A percentile compares a stretch with the other conserved stretches of the same genome.
Evolutionary conservation across 2,888 invertebrate genomes (phyloP).

Genomic region (Melinopterus prodromus): DNA sequence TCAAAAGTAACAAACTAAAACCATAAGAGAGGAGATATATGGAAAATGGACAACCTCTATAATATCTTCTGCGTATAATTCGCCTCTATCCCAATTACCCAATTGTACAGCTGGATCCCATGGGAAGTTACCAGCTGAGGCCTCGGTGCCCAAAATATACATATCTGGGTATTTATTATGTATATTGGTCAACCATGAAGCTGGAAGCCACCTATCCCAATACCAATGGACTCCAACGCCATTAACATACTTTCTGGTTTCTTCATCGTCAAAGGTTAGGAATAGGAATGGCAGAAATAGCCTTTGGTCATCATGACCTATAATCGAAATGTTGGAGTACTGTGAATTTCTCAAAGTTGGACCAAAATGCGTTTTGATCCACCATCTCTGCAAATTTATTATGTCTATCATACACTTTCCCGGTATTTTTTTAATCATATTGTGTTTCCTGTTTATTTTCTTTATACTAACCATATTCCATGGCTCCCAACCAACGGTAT

Average conservation of each 20-base stretch:
- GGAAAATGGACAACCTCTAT: slow-evolving; percentile 63
- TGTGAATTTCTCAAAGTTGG: slow-evolving; percentile 70
- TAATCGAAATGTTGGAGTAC: slow-evolving; percentile 70
- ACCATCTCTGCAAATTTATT: slow-evolving; percentile 64
- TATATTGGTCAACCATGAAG: slow-evolving; percentile 66
- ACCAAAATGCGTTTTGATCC: slow-evolving; percentile 77
- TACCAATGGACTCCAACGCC: slow-evolving; percentile 90
- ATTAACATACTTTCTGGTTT: slow-evolving; percentile 69
- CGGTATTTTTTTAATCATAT: not conserved
- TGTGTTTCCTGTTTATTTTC: not conserved
- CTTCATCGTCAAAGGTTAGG: slow-evolving; percentile 53
- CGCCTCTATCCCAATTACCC: slow-evolving; percentile 71
- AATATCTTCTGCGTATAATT: slow-evolving; percentile 63
- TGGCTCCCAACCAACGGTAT: slow-evolving; percentile 76
- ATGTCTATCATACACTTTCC: not conserved
- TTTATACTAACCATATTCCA: slow-evolving; percentile 29
- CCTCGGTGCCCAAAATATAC: slow-evolving; percentile 80
- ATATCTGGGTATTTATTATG: slow-evolving; percentile 54
- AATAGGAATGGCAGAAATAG: slow-evolving; percentile 65
- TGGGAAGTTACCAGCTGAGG: slow-evolving; percentile 68
- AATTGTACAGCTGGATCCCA: slow-evolving; percentile 58
- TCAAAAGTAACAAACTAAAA: slow-evolving; percentile 17
- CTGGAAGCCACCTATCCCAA: slow-evolving; percentile 67
- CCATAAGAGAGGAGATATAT: slow-evolving; percentile 4
- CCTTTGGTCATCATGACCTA: slow-evolving; percentile 81